Conservation (phyloP, 2,797 vertebrate genomes). For the Coccyzus lansbergi region DNA sequence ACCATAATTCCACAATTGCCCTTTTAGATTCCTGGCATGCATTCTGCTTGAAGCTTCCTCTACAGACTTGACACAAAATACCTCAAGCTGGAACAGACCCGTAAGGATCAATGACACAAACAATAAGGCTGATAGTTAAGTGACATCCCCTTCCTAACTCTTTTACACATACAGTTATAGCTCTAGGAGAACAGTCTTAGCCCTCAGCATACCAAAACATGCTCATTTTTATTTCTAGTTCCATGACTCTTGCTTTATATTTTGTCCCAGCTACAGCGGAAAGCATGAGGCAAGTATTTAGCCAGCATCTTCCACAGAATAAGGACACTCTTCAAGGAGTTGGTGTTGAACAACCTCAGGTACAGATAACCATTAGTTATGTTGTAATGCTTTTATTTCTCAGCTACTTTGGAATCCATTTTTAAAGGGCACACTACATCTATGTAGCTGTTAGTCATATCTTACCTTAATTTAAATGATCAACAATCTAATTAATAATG, state of each 20-base stretch:
- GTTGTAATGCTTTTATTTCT: background rate
- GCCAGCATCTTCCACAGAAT: background rate
- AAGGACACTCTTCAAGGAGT: background rate
- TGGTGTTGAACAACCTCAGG: background rate
- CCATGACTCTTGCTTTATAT: background rate
- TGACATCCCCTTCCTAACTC: background rate
- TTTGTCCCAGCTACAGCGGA: background rate
- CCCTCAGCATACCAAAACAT: background rate
- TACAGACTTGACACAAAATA: background rate
- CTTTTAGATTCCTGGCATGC: background rate
- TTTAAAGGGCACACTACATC: background rate
- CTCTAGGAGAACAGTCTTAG: background rate
- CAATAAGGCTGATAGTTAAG: background rate
- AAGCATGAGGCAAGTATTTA: background rate
- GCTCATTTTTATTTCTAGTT: background rate
- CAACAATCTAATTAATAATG: background rate
- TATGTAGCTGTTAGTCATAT: background rate
- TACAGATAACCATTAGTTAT: background rate
- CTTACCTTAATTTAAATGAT: background rate
- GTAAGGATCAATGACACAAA: background rate
- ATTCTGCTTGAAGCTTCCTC: background rate
- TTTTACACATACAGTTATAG: background rate
- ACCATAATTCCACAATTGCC: background rate
- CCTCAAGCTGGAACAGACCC: background rate
- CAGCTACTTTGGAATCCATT: background rate